Percentiles rank a stretch among this genome's conserved stretches.
phyloP scores from a whole-genome alignment of 2,888 invertebrate genomes.

The Phyto melanocephala region DNA sequence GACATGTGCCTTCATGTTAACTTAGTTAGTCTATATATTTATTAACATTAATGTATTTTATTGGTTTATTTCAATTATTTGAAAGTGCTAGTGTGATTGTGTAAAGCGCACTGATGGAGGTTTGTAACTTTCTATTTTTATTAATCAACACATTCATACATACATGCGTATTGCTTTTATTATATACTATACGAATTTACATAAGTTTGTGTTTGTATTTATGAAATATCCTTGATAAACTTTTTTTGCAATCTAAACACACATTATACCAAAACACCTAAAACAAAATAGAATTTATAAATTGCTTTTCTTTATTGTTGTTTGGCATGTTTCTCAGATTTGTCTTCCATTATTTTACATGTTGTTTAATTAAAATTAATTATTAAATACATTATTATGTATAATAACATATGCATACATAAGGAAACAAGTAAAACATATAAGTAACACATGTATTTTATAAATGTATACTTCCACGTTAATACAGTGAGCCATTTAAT shows the following conservation, averaged over 20 bases:
- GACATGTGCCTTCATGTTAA: too few species aligned
- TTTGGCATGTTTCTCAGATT: not conserved
- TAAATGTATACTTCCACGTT: not conserved
- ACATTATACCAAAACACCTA: not conserved
- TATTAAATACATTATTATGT: not conserved
- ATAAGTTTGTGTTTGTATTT: not conserved
- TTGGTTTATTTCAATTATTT: not conserved
- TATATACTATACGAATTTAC: not conserved
- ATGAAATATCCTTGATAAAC: too few species aligned
- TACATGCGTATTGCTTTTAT: too few species aligned
- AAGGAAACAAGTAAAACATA: too few species aligned
- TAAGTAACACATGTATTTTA: not conserved
- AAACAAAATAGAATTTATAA: not conserved
- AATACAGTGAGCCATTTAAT: not conserved
- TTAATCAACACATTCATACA: not conserved
- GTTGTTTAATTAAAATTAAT: constrained; percentile 28
- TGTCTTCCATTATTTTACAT: constrained; percentile 9
- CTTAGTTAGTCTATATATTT: too few species aligned
- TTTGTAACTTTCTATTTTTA: not conserved
- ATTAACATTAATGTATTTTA: not conserved
- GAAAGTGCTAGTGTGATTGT: too few species aligned
- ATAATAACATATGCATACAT: not conserved
- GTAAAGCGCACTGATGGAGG: too few species aligned
- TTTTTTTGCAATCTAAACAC: not conserved
- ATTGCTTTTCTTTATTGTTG: not conserved